Conservation (phyloP, 1,140 invertebrate genomes). For the Bombus huntii region DNA sequence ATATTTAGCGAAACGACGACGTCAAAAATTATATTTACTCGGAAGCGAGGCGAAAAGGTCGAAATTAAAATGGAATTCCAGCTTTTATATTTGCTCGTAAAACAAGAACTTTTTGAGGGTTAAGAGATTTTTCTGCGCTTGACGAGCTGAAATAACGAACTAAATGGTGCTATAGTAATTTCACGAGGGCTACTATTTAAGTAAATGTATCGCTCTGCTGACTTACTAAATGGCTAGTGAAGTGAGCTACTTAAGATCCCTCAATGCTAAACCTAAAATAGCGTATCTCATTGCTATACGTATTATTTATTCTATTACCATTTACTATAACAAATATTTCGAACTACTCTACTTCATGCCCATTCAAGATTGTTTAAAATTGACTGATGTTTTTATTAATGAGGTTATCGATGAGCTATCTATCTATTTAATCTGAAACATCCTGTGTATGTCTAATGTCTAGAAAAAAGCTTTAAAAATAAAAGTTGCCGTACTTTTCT, state of each 20-base stretch:
- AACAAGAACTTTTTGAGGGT: not conserved
- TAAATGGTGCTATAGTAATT: constrained; percentile 1
- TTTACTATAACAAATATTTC: not conserved
- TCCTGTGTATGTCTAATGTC: too few species aligned
- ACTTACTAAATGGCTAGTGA: not conserved
- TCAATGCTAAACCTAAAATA: not conserved
- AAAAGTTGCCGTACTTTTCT: too few species aligned
- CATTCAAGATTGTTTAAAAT: not conserved
- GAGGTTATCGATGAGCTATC: not conserved
- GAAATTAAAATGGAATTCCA: constrained; percentile 20
- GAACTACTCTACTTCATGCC: not conserved
- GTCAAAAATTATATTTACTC: constrained; percentile 27
- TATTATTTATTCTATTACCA: too few species aligned
- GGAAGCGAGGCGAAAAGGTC: not conserved
- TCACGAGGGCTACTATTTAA: not conserved
- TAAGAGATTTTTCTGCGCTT: constrained; percentile 10
- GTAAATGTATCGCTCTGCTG: not conserved
- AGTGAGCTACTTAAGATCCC: not conserved
- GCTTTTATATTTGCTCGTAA: constrained; percentile 7
- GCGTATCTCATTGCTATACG: not conserved
- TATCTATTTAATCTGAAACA: not conserved
- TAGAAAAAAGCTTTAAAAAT: too few species aligned
- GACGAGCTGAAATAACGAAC: not conserved
- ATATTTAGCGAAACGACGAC: constrained; percentile 6
- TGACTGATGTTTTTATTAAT: not conserved